These are phyloP conservation scores for Cerceris ruficornis DNA, from an alignment of 2,888 invertebrate species.

Conservation along the genomic window DNA sequence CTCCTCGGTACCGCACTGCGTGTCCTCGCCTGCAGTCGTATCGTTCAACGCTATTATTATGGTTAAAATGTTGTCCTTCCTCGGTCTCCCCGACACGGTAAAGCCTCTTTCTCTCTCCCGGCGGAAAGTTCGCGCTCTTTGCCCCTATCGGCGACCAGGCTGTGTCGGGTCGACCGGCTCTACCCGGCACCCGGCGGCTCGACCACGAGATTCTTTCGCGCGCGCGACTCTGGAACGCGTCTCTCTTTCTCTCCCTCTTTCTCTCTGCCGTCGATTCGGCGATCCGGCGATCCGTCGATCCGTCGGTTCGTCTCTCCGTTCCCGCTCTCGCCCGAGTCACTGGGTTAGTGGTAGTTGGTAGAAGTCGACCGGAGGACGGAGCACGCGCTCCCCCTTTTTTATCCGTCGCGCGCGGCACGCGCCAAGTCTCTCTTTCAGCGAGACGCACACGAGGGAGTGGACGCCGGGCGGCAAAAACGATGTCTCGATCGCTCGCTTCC, in stretches of 20 bases:
- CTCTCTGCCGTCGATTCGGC: neutral
- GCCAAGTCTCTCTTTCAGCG: conserved; percentile 45
- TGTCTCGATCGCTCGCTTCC: conserved; percentile 41
- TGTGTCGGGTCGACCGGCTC: no score
- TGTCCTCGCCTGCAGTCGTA: conserved; percentile 77
- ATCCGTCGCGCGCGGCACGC: conserved; percentile 55
- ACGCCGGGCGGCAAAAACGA: conserved; percentile 58
- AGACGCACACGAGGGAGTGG: conserved; percentile 49
- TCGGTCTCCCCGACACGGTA: conserved; percentile 60
- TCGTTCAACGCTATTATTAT: conserved; percentile 79
- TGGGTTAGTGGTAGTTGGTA: conserved; percentile 50
- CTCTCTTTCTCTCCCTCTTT: neutral
- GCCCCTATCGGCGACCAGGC: no score
- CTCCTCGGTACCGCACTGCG: conserved; percentile 74
- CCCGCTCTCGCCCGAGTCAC: conserved; percentile 44
- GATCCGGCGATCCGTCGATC: neutral
- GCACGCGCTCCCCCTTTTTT: conserved; percentile 59
- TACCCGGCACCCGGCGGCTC: no score
- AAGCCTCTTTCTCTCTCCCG: conserved; percentile 48
- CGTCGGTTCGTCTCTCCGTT: conserved; percentile 10
- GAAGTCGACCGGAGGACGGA: conserved; percentile 48
- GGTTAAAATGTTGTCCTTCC: conserved; percentile 64
- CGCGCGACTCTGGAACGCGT: conserved; percentile 13
- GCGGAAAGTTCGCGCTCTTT: conserved; percentile 26
- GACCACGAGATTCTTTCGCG: neutral